Conservation (phyloP, 2,888 invertebrate species). For the Apeira syringaria region DNA sequence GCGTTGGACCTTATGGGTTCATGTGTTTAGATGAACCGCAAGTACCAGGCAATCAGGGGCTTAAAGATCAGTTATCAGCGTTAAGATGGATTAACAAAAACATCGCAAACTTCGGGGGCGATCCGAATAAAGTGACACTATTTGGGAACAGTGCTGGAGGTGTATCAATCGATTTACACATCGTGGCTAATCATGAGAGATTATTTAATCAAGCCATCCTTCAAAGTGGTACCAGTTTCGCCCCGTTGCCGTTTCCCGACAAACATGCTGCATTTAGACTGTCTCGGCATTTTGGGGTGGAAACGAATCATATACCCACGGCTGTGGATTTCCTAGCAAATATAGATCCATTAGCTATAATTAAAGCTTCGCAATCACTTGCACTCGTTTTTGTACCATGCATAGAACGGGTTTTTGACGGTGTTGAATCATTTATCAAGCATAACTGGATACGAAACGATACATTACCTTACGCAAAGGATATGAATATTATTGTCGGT, state of each 20-base stretch:
- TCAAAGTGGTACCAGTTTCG: slow-evolving; percentile 50
- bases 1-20: slow-evolving; percentile 61
- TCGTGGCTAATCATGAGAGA: slow-evolving; percentile 39
- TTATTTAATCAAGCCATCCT: slow-evolving; percentile 54
- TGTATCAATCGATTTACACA: slow-evolving; percentile 45
- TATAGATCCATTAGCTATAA: slow-evolving; percentile 40
- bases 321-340: slow-evolving; percentile 48
- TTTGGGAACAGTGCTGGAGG: slow-evolving; percentile 59
- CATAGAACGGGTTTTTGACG: slow-evolving; percentile 45
- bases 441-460: slow-evolving; percentile 10
- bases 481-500: slow-evolving; percentile 45
- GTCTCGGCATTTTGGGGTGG: slow-evolving; percentile 44
- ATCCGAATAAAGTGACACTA: slow-evolving; percentile 52
- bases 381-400: slow-evolving; percentile 41
- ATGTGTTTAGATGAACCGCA: slow-evolving; percentile 53
- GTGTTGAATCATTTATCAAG: slow-evolving; percentile 39
- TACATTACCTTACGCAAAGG: slow-evolving; percentile 11
- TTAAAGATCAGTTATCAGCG: slow-evolving; percentile 58
- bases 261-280: slow-evolving; percentile 40
- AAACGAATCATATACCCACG: slow-evolving; percentile 36
- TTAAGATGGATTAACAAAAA: slow-evolving; percentile 56
- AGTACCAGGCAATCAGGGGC: slow-evolving; percentile 59
- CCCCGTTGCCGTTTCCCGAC: slow-evolving; percentile 37
- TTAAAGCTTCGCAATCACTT: slow-evolving; percentile 36
- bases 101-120: slow-evolving; percentile 58